Evolutionary conservation across 2,888 invertebrate genomes (phyloP).

Genomic region (Ischnura elegans): DNA sequence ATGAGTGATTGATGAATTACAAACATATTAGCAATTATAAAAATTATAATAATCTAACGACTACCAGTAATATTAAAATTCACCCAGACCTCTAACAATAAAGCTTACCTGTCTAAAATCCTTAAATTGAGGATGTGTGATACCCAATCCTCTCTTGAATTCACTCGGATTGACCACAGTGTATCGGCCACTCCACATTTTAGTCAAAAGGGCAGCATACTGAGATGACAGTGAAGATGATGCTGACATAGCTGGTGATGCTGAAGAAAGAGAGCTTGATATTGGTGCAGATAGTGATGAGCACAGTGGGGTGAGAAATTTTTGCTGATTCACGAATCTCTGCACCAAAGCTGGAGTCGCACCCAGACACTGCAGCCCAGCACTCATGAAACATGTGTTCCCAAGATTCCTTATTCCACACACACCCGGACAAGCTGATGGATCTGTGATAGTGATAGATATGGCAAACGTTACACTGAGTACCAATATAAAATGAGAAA

Average conservation of each 20-base stretch:
- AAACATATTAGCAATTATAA: no score
- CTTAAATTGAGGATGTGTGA: constrained; percentile 82
- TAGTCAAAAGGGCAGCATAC: constrained; percentile 79
- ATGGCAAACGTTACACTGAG: not conserved
- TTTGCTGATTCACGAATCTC: constrained; percentile 76
- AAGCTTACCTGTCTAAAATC: constrained; percentile 82
- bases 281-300: constrained; percentile 46
- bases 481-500: not conserved
- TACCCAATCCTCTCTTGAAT: constrained; percentile 81
- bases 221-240: constrained; percentile 78
- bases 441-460: constrained; percentile 71
- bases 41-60: no score
- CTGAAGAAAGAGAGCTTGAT: constrained; percentile 26
- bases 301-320: constrained; percentile 44
- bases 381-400: constrained; percentile 82
- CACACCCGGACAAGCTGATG: constrained; percentile 78
- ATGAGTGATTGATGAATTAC: no score
- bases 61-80: not conserved
- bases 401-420: constrained; percentile 81
- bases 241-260: constrained; percentile 63
- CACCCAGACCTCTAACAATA: not conserved
- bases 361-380: constrained; percentile 81
- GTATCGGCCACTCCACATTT: constrained; percentile 82
- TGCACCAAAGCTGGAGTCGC: constrained; percentile 80
- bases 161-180: constrained; percentile 80